Conservation (phyloP, 2,888 invertebrate species). For the Tolmerus cingulatus region DNA sequence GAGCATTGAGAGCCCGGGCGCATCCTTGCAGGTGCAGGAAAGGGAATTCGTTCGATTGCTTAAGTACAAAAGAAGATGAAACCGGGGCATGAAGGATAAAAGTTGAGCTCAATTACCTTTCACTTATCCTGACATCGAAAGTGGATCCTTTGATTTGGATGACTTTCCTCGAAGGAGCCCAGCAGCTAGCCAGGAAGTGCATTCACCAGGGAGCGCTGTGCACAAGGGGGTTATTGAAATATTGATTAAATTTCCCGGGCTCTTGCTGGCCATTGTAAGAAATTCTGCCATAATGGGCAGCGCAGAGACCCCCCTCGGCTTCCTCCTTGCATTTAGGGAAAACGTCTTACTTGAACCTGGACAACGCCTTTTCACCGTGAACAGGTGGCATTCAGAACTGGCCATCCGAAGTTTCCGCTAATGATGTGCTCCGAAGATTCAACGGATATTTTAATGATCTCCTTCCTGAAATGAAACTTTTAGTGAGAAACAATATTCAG, state of each 20-base stretch:
- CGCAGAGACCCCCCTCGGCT: neutral
- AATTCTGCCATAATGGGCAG: neutral
- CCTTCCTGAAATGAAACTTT: neutral
- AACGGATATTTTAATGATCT: neutral
- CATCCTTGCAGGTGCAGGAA: slow-evolving; percentile 28
- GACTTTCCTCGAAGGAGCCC: neutral
- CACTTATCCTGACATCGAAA: slow-evolving; percentile 31
- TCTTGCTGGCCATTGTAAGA: neutral
- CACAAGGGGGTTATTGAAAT: slow-evolving; percentile 4
- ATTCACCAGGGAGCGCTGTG: neutral
- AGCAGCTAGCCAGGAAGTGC: neutral
- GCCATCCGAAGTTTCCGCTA: neutral
- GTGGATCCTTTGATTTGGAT: slow-evolving; percentile 33
- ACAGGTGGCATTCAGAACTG: neutral
- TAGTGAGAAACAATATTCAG: neutral
- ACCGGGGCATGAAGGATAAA: slow-evolving; percentile 26
- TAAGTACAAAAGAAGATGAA: slow-evolving; percentile 19
- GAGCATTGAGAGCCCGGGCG: neutral
- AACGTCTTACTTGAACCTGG: neutral
- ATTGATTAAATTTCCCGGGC: slow-evolving; percentile 19
- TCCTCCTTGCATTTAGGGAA: neutral
- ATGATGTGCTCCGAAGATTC: neutral
- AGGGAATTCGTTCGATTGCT: slow-evolving; percentile 20
- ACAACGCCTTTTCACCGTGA: neutral
- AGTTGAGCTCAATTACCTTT: slow-evolving; percentile 33